Percentiles rank a stretch among this genome's conserved stretches.
These are phyloP conservation scores for human (Homo sapiens) DNA, from an alignment of 2,113 vertebrate species.

Conservation along the genomic window DNA sequence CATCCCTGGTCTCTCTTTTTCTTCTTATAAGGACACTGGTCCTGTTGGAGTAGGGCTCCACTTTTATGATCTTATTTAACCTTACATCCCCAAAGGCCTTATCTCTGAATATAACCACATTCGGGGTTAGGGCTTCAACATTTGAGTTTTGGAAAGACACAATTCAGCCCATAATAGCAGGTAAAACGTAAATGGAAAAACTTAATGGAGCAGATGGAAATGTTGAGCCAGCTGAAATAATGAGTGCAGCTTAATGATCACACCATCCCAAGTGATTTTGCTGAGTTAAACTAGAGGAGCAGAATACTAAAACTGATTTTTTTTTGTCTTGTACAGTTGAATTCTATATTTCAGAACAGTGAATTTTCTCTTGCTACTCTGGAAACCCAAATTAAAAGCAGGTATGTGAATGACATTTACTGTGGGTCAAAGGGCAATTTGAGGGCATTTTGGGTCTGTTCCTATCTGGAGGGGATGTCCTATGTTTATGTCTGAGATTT, in stretches of 20 bases:
- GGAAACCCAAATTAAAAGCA: constrained; percentile 61
- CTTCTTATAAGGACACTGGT: background rate
- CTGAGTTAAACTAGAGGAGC: background rate
- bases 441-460: background rate
- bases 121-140: background rate
- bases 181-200: constrained; percentile 13
- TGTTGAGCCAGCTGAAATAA: constrained; percentile 21
- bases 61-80: background rate
- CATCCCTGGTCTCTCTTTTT: background rate
- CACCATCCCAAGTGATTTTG: background rate
- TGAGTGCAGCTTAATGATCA: background rate
- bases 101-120: background rate
- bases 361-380: constrained; percentile 74
- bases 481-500: background rate
- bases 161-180: background rate
- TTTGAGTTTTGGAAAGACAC: background rate
- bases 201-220: background rate
- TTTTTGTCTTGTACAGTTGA: constrained; percentile 77
- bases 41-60: background rate
- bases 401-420: constrained; percentile 66
- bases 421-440: background rate
- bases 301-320: constrained; percentile 8
- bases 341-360: constrained; percentile 64
- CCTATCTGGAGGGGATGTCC: background rate
- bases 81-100: background rate